Evolutionary conservation across 2,888 invertebrate species (phyloP).

Genomic region (Leucoma salicis): DNA sequence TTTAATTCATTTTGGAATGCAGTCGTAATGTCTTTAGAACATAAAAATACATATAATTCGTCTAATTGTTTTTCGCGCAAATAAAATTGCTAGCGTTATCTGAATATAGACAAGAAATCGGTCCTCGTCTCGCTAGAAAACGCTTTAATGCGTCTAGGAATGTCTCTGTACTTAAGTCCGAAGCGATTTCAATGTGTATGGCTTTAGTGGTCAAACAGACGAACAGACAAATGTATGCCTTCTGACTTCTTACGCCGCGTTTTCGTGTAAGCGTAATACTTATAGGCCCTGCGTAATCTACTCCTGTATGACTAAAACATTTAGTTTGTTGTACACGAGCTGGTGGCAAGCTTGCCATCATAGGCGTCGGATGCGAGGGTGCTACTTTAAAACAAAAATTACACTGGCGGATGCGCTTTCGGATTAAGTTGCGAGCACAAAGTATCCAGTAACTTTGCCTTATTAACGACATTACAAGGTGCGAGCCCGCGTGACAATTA

Average conservation of each 20-base stretch:
- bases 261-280: background rate
- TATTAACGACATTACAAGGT: slow-evolving; percentile 5
- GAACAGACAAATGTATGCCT: background rate
- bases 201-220: slow-evolving; percentile 3
- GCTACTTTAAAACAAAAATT: background rate
- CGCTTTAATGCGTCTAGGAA: background rate
- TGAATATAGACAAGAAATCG: background rate
- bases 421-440: slow-evolving; percentile 3
- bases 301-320: background rate
- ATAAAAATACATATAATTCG: background rate
- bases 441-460: slow-evolving; percentile 12
- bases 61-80: background rate
- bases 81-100: background rate
- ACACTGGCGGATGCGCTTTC: background rate
- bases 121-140: background rate
- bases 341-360: background rate
- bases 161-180: background rate
- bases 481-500: background rate
- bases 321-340: background rate
- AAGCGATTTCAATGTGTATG: background rate
- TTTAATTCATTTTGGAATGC: background rate
- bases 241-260: slow-evolving; percentile 4
- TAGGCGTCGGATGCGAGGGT: background rate
- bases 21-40: background rate
- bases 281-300: background rate